Base-by-base conservation (phyloP, 2,113 vertebrate species). In the Toxotes jaculatrix region DNA sequence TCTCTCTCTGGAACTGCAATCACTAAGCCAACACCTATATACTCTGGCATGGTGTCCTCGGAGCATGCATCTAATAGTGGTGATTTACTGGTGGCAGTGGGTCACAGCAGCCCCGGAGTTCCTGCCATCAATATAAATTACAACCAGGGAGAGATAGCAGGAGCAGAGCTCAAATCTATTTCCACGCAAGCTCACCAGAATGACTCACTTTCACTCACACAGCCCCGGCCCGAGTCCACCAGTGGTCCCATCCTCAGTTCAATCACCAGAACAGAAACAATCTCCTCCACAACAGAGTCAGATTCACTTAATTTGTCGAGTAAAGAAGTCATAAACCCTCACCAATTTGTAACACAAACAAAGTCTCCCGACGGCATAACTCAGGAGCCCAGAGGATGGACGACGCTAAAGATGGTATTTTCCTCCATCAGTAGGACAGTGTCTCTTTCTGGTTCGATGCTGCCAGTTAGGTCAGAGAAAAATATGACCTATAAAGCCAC, bases 21-120 rank as follows among this genome's bases (percentile, higher is more conserved):
- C 67, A 59, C 80, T 67, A 78, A 87, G 59, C 74, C 32, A 74
- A 87, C 85, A 53, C 81, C 62, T 64, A 72, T 70, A 53, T 71
- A 64, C 83, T 86, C 75, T 71, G 71, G 62, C 71, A 71, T 19
- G 12, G 75, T 73, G 60, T 88, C 87, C 80, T 75, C 49, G 27
- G 86, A 92, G 85, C 47, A 76, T 67, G 69, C 74, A 82, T 87
- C 90, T 86, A 85, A 89, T 88, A 82, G 84, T 43, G 73, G 38
- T 90, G 92, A 92, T 92, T 92, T 93, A 93, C 75, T 71, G 72
- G 80, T 70, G 83, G 77, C 86, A 82, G 71, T 16, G 11, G 84
- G 89, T 88, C 84, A 84, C 17, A 31, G 55, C 77, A 84, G 80
- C 68, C n/a, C 77, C 51, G 59, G 43, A 79, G 77, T 79, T 83